Evolutionary conservation across 2,113 vertebrate genomes (phyloP).

Genomic region (Xyliphius kryptos): DNA sequence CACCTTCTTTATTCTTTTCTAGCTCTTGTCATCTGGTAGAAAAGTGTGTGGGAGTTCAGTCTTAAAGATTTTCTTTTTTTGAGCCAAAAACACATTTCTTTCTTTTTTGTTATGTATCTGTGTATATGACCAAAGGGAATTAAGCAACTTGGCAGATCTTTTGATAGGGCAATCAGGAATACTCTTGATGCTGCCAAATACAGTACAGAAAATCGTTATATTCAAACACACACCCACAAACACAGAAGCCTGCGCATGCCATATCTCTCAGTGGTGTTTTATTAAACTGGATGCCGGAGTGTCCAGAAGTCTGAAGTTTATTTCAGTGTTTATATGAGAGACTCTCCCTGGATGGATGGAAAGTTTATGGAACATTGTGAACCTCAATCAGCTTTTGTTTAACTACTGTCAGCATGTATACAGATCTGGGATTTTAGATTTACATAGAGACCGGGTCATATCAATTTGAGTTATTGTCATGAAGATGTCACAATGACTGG

Average conservation of each 20-base stretch:
- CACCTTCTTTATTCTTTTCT: too few species aligned
- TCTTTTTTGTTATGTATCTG: conserved; percentile 26
- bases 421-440: conserved; percentile 2
- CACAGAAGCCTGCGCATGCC: not conserved
- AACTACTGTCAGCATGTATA: conserved; percentile 11
- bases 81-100: conserved; percentile 22
- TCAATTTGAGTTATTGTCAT: too few species aligned
- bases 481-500: too few species aligned
- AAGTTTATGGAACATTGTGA: conserved; percentile 24
- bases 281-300: conserved; percentile 13
- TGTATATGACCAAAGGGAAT: conserved; percentile 15
- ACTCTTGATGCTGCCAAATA: conserved; percentile 15
- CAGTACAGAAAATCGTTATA: conserved; percentile 21
- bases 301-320: conserved; percentile 22
- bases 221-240: conserved; percentile 7
- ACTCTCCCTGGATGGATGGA: conserved; percentile 5
- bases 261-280: not conserved
- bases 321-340: conserved; percentile 25
- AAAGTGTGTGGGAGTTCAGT: conserved; percentile 18
- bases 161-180: conserved; percentile 31
- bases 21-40: too few species aligned
- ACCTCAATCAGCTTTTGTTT: conserved; percentile 30
- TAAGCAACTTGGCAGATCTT: conserved; percentile 27
- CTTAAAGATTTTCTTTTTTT: conserved; percentile 13
- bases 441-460: too few species aligned